Base-by-base conservation (phyloP, 2,888 invertebrate species). In the Cistogaster globosa region DNA sequence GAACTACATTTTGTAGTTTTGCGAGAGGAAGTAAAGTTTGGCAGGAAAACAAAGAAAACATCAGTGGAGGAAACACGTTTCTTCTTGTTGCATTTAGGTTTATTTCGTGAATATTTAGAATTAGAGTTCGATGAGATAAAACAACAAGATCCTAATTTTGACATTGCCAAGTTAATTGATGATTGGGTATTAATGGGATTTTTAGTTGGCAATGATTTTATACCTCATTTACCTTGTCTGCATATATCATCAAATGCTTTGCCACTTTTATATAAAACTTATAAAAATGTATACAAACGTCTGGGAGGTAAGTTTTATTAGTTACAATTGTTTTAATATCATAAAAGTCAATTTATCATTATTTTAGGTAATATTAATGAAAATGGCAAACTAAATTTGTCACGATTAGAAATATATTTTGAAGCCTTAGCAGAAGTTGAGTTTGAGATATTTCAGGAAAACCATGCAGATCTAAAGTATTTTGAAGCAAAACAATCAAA, bases 121-220 rank as follows among this genome's bases (percentile, higher is more conserved):
- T 94, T 97, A 92, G 99, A 99, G 92, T 99, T 99, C 92, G 93
- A 94, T 83, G 89, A 93, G 0, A 91, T 97, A n/a, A 95, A 95
- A 89, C 93, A 94, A 9, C 58, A 86, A 0, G 94, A 94, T 18
- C 90, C 97, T 9, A 93, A 95, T 0, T 97, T 98, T 92, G 96
- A 98, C 91, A 94, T 98, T 88, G 98, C 99, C 90, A 95, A 96
- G 87, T 95, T 99, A 74, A 97, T 99, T 36, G 99, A 99, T 91
- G 99, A 99, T 92, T 99, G 99, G 99, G 96, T 99, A 38, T 92
- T 99, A 20, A 98, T 99, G 98, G 98, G 98, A 0, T 99, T 99
- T 92, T 93, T 99, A 32, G 97, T 99, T 14, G 99, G 99, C 86
- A 99, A 99, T 91, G 99, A 99, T 93, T 99, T 99, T 92, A 97